Conservation (phyloP, 2,113 vertebrate species). For the Sorex fumeus region DNA sequence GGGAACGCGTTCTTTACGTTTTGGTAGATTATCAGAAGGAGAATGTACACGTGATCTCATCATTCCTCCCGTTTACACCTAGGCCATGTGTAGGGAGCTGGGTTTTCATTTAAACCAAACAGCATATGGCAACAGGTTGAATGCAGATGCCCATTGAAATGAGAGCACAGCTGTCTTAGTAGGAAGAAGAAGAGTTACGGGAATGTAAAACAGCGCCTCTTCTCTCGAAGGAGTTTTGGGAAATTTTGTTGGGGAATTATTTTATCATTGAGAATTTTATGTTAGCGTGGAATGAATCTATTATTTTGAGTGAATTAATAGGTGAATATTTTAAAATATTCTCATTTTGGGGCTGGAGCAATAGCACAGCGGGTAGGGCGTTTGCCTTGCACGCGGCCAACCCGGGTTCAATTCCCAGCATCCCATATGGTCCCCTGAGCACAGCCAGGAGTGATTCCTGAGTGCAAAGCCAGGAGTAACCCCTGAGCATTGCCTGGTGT, state of each 20-base stretch:
- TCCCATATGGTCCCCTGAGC: no score
- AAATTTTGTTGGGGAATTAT: no score
- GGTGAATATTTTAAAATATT: neutral
- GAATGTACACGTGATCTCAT: neutral
- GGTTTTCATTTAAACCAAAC: neutral
- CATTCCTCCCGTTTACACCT: neutral
- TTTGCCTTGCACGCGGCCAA: no score
- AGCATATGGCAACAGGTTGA: neutral
- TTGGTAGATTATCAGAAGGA: neutral
- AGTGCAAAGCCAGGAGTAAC: no score
- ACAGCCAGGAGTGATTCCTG: no score
- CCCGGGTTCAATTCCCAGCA: no score
- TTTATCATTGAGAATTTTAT: neutral
- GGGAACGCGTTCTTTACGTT: neutral
- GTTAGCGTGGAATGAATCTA: neutral
- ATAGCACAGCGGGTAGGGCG: no score
- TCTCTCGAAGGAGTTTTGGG: neutral
- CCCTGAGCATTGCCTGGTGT: no score
- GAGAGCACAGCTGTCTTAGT: neutral
- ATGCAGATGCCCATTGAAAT: neutral
- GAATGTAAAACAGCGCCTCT: neutral
- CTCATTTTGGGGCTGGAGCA: no score
- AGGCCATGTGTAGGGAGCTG: neutral
- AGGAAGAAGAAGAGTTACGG: neutral
- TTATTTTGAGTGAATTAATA: conserved; percentile 2